Evolutionary conservation across 2,797 vertebrate species (phyloP).

Genomic region (Tadarida brasiliensis): DNA sequence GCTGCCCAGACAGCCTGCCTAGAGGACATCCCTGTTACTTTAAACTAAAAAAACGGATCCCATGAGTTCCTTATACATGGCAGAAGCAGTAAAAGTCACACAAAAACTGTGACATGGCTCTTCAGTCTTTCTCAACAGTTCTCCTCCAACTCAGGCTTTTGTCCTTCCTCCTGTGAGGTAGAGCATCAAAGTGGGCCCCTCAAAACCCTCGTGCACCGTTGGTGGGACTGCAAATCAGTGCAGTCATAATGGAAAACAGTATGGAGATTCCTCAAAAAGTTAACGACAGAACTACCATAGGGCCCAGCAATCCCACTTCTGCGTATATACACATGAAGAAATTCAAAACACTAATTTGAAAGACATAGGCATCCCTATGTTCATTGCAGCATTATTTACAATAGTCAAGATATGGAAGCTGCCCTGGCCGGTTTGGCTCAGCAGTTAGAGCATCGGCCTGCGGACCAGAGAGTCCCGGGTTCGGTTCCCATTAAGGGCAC

Average conservation of each 20-base stretch:
- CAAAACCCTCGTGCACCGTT: not conserved
- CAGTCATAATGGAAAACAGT: not conserved
- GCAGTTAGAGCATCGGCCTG: not conserved
- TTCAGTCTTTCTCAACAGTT: not conserved
- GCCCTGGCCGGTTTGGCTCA: not conserved
- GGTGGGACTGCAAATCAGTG: not conserved
- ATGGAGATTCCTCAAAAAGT: not conserved
- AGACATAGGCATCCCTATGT: not conserved
- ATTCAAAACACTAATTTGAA: not conserved
- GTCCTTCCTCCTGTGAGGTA: not conserved
- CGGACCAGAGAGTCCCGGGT: not conserved
- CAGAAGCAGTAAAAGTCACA: not conserved
- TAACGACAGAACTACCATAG: not conserved
- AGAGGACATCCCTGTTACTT: not conserved
- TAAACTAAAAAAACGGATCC: not conserved
- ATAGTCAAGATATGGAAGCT: not conserved
- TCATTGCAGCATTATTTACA: not conserved
- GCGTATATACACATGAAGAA: not conserved
- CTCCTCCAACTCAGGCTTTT: not conserved
- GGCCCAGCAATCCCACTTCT: not conserved
- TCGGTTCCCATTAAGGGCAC: not conserved
- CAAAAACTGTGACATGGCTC: not conserved
- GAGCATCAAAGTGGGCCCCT: not conserved
- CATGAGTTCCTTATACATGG: not conserved
- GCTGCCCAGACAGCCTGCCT: not conserved